phyloP scores from a whole-genome alignment of 2,797 vertebrate species.

The Vespertilio murinus region DNA sequence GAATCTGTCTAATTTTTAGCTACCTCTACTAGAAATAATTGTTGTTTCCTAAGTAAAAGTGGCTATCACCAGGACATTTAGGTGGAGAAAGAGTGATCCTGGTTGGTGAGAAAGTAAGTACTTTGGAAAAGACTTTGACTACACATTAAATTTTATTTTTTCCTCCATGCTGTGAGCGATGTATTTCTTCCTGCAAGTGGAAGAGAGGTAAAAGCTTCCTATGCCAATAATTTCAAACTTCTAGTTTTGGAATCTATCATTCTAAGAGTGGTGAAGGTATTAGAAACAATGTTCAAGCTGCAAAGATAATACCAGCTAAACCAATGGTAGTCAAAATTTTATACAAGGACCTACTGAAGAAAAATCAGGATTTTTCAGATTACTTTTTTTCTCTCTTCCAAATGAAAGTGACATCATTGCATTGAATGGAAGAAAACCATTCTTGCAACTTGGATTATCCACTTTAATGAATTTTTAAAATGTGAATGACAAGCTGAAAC shows the following conservation, averaged over 20 bases:
- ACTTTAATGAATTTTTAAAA: neutral
- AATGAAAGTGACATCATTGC: neutral
- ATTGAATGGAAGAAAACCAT: neutral
- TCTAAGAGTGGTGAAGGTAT: neutral
- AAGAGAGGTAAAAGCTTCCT: neutral
- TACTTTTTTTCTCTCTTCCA: neutral
- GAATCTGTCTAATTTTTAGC: neutral
- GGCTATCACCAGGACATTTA: neutral
- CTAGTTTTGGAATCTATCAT: neutral
- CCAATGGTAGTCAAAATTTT: neutral
- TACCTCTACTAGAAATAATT: constrained; percentile 15
- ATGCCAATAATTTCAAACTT: neutral
- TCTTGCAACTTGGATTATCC: neutral
- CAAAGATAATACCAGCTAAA: neutral
- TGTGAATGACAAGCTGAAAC: neutral
- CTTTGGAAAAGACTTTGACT: neutral
- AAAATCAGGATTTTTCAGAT: constrained; percentile 4
- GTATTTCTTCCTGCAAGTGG: neutral
- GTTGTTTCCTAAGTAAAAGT: constrained; percentile 42
- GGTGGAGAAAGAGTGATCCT: neutral
- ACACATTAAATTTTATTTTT: neutral
- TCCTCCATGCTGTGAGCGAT: neutral
- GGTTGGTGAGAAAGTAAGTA: neutral
- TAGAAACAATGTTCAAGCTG: neutral
- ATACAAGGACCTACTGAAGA: neutral